These are phyloP conservation scores for Alca torda DNA, from an alignment of 2,797 vertebrate genomes.

Conservation along the genomic window DNA sequence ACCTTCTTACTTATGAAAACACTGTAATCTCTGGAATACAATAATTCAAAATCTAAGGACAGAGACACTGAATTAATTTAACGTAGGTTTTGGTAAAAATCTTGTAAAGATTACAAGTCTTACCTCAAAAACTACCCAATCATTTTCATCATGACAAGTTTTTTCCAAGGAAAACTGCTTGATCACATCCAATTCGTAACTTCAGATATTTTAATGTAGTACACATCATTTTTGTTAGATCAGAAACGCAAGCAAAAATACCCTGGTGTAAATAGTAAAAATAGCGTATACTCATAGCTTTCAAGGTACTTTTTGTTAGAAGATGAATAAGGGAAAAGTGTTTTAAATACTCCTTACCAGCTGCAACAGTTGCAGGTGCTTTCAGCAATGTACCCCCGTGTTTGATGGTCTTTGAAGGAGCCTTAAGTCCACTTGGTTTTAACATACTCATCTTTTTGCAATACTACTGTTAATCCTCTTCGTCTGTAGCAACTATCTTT, in stretches of 20 bases:
- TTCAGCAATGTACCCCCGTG: conserved; percentile 79
- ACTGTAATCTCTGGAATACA: background rate
- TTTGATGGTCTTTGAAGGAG: conserved; percentile 89
- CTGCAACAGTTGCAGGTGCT: conserved; percentile 77
- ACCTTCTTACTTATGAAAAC: background rate
- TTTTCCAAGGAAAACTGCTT: background rate
- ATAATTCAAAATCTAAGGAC: background rate
- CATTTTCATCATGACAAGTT: background rate
- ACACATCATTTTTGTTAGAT: background rate
- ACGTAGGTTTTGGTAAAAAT: background rate
- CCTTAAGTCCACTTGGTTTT: conserved; percentile 92
- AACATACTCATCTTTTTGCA: conserved; percentile 82
- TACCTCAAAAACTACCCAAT: background rate
- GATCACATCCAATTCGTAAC: background rate
- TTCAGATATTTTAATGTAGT: no score
- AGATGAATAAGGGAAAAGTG: background rate
- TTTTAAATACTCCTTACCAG: conserved; percentile 50
- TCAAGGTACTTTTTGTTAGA: background rate
- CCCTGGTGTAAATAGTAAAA: background rate
- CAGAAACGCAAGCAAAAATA: background rate
- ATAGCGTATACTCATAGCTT: background rate
- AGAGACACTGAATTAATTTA: background rate
- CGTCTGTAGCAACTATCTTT: conserved; percentile 73
- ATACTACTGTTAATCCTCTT: conserved; percentile 63
- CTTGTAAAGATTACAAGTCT: background rate